phyloP scores from a whole-genome alignment of 2,888 invertebrate genomes.

The Theretra japonica region DNA sequence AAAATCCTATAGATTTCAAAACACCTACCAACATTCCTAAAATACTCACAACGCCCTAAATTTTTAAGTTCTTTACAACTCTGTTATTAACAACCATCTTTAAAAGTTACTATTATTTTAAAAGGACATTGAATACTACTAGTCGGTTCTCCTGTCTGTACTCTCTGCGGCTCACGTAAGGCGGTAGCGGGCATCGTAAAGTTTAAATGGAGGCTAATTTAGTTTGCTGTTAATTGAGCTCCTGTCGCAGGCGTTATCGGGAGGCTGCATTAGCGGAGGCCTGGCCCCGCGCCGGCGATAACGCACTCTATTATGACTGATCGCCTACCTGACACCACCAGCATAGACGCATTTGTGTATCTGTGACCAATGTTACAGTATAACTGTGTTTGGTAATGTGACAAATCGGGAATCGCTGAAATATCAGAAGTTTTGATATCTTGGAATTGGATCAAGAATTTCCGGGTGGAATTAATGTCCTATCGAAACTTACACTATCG shows the following conservation, averaged over 20 bases:
- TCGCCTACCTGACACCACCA: constrained; percentile 39
- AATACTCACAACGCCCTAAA: too few relatives aligned
- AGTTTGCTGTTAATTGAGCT: constrained; percentile 83
- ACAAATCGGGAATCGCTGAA: too few relatives aligned
- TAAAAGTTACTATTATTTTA: background rate
- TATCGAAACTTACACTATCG: too few relatives aligned
- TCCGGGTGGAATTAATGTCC: too few relatives aligned
- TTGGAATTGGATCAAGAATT: too few relatives aligned
- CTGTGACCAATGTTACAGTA: background rate
- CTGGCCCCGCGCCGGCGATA: constrained; percentile 53
- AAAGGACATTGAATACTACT: constrained; percentile 46
- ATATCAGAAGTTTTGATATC: too few relatives aligned
- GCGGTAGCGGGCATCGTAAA: constrained; percentile 82
- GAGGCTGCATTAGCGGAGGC: constrained; percentile 73
- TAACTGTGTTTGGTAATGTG: background rate
- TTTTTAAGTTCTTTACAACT: too few relatives aligned
- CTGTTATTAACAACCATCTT: too few relatives aligned
- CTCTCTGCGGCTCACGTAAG: constrained; percentile 70
- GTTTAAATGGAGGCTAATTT: constrained; percentile 83
- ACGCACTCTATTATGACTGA: constrained; percentile 69
- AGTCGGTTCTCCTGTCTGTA: constrained; percentile 67
- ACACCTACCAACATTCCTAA: too few relatives aligned
- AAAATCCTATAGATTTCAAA: too few relatives aligned
- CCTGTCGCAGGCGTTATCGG: constrained; percentile 73
- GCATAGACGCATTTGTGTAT: background rate